Conservation (phyloP, 2,797 vertebrate species). For the Centroberyx gerrardi region DNA sequence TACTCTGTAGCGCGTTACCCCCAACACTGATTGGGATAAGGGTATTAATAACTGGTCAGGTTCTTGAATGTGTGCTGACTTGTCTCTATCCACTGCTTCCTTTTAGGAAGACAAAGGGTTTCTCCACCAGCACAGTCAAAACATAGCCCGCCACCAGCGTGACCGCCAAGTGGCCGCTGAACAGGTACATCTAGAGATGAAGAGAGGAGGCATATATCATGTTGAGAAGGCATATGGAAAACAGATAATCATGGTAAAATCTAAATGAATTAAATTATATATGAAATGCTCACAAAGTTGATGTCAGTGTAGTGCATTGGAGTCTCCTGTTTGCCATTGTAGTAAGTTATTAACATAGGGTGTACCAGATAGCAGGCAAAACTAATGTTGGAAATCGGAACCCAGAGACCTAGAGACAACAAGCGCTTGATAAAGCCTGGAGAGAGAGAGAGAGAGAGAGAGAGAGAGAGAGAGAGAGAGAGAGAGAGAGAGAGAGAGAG, state of each 20-base stretch:
- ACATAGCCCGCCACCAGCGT: slow-evolving; percentile 79
- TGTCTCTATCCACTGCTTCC: slow-evolving; percentile 46
- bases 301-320: slow-evolving; percentile 87
- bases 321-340: slow-evolving; percentile 88
- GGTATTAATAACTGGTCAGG: background rate
- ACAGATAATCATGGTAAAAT: background rate
- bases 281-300: slow-evolving; percentile 86
- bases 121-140: slow-evolving; percentile 87
- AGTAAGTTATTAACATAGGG: slow-evolving; percentile 87
- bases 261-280: background rate
- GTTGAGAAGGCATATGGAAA: background rate
- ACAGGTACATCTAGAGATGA: slow-evolving; percentile 86
- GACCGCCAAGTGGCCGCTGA: slow-evolving; percentile 85
- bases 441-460: slow-evolving; percentile 55
- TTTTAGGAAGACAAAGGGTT: slow-evolving; percentile 83
- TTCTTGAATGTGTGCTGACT: background rate
- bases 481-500: slow-evolving; percentile 56
- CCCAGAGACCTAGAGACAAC: slow-evolving; percentile 33
- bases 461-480: slow-evolving; percentile 55
- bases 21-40: no score
- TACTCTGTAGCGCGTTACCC: no score
- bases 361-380: slow-evolving; percentile 91
- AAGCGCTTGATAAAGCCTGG: no score
- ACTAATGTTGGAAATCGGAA: slow-evolving; percentile 87
- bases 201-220: slow-evolving; percentile 19